A percentile compares a stretch with the other conserved stretches of the same genome.
These are phyloP conservation scores for Antheraea yamamai DNA, from an alignment of 2,888 invertebrate species.

Conservation along the genomic window DNA sequence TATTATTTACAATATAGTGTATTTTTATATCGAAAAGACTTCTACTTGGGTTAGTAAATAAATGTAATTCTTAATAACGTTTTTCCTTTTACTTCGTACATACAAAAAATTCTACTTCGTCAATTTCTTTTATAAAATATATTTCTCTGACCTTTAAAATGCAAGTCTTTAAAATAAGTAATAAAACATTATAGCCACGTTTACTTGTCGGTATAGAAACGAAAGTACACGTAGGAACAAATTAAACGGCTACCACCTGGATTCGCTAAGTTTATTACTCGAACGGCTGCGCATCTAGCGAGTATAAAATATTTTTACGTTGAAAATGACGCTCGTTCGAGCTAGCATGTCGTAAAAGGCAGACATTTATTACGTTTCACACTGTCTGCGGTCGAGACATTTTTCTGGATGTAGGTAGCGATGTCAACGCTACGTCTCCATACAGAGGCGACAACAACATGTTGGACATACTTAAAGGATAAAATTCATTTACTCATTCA, in stretches of 20 bases:
- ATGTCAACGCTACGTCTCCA: slow-evolving; percentile 26
- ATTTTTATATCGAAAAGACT: no score
- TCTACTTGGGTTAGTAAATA: no score
- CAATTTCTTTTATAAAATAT: slow-evolving; percentile 1
- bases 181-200: slow-evolving; percentile 20
- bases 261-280: slow-evolving; percentile 59
- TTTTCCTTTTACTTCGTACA: neutral
- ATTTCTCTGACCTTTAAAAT: neutral
- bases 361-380: slow-evolving; percentile 66
- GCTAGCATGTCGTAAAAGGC: slow-evolving; percentile 58
- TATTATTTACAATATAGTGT: no score
- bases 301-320: slow-evolving; percentile 55
- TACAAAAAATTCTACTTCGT: neutral
- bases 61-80: no score
- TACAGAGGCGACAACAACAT: slow-evolving; percentile 44
- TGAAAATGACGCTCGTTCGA: slow-evolving; percentile 47
- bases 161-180: slow-evolving; percentile 16
- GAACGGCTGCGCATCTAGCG: slow-evolving; percentile 41
- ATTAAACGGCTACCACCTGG: slow-evolving; percentile 54
- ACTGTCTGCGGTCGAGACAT: slow-evolving; percentile 41
- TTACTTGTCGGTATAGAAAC: neutral
- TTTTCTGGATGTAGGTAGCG: slow-evolving; percentile 32
- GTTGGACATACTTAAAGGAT: slow-evolving; percentile 16
- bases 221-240: slow-evolving; percentile 32
- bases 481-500: neutral